Evolutionary conservation across 2,113 vertebrate genomes (phyloP).

Genomic region (Alosa alosa): DNA sequence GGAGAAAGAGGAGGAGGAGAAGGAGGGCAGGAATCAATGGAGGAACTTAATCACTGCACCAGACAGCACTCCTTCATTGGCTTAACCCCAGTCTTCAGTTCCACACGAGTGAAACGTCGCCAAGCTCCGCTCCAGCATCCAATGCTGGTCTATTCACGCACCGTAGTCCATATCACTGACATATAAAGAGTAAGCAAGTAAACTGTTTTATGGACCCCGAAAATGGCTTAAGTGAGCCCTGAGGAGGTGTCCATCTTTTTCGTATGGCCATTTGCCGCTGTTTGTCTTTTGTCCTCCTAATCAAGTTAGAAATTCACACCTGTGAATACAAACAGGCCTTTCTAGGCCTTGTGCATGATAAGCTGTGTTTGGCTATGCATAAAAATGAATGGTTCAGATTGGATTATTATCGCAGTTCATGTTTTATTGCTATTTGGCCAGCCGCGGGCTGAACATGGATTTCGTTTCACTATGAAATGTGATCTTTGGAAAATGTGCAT

Average conservation of each 20-base stretch:
- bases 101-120: not conserved
- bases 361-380: not conserved
- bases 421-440: constrained; percentile 13
- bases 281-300: not conserved
- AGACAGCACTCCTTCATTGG: constrained; percentile 58
- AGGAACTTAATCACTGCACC: constrained; percentile 71
- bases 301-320: not conserved
- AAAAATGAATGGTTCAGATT: not conserved
- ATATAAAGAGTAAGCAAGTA: not conserved
- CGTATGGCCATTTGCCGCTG: not conserved
- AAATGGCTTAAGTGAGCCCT: not conserved
- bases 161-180: not conserved
- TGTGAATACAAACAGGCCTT: not conserved
- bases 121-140: constrained; percentile 21
- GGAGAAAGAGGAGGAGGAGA: constrained; percentile 51
- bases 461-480: constrained; percentile 14
- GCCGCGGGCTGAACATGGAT: not conserved
- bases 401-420: not conserved
- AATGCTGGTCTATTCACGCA: not conserved
- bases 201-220: not conserved
- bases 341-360: not conserved
- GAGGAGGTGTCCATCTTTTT: not conserved
- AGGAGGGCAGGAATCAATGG: constrained; percentile 63
- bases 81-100: constrained; percentile 47
- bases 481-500: constrained; percentile 6